Percentiles rank a stretch among this genome's conserved stretches.
Evolutionary conservation across 2,797 vertebrate genomes (phyloP).

Genomic region (Spea hammondii): DNA sequence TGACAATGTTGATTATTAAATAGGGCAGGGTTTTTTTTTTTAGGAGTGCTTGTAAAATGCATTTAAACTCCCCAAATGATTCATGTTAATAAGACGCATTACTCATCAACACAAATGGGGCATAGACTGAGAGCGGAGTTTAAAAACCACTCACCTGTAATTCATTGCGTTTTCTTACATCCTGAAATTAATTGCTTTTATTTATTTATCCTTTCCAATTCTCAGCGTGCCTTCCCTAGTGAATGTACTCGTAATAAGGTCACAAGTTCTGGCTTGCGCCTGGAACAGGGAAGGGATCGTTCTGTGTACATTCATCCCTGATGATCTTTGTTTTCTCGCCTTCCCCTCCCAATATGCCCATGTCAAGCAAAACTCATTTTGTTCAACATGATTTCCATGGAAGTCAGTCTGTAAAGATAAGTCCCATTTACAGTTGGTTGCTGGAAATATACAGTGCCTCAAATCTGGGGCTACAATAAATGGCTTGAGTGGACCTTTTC

Average conservation of each 20-base stretch:
- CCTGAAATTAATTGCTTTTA: constrained; percentile 29
- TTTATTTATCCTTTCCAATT: constrained; percentile 20
- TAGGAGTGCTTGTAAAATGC: constrained; percentile 64
- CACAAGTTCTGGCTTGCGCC: constrained; percentile 34
- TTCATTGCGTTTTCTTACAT: constrained; percentile 22
- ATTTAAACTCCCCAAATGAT: constrained; percentile 59
- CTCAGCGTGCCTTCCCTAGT: constrained; percentile 32
- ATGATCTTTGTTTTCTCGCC: background rate
- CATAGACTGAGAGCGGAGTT: background rate
- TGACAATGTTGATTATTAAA: constrained; percentile 71
- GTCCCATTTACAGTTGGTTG: no score
- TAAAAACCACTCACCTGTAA: constrained; percentile 37
- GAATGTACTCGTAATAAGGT: constrained; percentile 22
- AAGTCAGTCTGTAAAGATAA: no score
- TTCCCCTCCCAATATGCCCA: background rate
- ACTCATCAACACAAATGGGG: constrained; percentile 46
- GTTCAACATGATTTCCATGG: background rate
- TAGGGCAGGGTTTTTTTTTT: constrained; percentile 58
- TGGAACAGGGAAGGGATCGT: constrained; percentile 21
- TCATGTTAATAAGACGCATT: constrained; percentile 55
- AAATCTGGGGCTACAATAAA: no score
- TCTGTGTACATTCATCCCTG: constrained; percentile 11
- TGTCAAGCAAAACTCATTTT: background rate
- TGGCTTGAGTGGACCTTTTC: no score
- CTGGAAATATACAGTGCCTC: no score